Conservation (phyloP, 2,113 vertebrate genomes). For the Grantiella picta region DNA sequence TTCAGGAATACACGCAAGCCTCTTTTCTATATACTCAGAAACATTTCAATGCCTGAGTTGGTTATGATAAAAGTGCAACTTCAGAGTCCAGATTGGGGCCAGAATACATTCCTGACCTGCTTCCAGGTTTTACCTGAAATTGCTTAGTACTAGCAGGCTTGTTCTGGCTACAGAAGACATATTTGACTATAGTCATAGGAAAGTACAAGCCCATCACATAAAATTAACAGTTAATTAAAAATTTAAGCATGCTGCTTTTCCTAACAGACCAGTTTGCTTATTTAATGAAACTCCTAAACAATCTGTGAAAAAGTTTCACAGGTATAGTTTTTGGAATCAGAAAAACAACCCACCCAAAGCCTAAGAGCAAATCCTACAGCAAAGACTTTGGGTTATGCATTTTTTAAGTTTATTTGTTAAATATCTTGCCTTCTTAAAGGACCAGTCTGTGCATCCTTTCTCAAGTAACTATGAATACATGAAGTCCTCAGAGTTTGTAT, state of each 20-base stretch:
- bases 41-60: neutral
- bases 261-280: neutral
- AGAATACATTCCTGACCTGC: neutral
- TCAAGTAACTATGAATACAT: neutral
- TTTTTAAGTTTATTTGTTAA: neutral
- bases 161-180: neutral
- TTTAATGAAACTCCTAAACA: neutral
- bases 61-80: neutral
- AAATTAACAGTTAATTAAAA: neutral
- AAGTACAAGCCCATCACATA: neutral
- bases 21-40: neutral
- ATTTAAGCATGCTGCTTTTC: neutral
- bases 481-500: neutral
- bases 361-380: neutral
- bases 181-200: neutral
- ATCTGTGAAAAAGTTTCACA: neutral
- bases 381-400: neutral
- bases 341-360: rapidly evolving
- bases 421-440: neutral
- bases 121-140: neutral
- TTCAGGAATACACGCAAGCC: neutral
- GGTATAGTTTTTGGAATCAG: neutral
- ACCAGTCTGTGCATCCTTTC: neutral
- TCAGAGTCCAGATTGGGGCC: neutral
- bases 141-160: neutral